Percentiles rank a stretch among this genome's conserved stretches.
These are phyloP conservation scores for Clarias pachynema DNA, from an alignment of 2,797 vertebrate genomes.

Conservation along the genomic window DNA sequence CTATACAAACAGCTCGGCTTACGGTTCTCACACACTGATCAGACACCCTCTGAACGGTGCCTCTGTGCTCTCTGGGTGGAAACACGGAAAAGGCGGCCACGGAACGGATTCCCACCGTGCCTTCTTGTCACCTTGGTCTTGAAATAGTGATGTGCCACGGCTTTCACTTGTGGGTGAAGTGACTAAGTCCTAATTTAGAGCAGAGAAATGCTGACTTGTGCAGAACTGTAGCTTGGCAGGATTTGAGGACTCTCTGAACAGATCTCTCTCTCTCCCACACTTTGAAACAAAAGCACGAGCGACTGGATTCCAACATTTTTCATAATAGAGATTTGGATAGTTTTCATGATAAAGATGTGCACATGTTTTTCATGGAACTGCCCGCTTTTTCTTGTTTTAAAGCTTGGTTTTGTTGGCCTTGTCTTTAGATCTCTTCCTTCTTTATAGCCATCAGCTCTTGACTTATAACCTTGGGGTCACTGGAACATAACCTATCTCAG, in stretches of 20 bases:
- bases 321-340: too few relatives aligned
- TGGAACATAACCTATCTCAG: conserved; percentile 2
- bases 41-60: conserved; percentile 53
- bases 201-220: conserved; percentile 8
- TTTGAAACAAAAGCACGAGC: conserved; percentile 2
- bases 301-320: conserved; percentile 7
- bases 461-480: not conserved
- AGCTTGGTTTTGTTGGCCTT: not conserved
- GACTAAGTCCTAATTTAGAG: conserved; percentile 24
- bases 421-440: not conserved
- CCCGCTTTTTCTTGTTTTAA: not conserved
- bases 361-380: not conserved
- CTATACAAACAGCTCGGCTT: conserved; percentile 55
- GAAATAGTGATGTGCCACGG: conserved; percentile 58
- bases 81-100: conserved; percentile 59
- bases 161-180: not conserved
- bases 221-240: conserved; percentile 25
- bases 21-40: conserved; percentile 57
- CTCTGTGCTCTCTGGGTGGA: conserved; percentile 56
- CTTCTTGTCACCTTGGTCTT: conserved; percentile 50
- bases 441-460: not conserved
- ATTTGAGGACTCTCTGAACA: conserved; percentile 6
- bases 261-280: not conserved
- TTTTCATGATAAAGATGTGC: not conserved
- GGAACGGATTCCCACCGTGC: conserved; percentile 68